Conservation (phyloP, 2,113 vertebrate species). For the Cisticola juncidis region DNA sequence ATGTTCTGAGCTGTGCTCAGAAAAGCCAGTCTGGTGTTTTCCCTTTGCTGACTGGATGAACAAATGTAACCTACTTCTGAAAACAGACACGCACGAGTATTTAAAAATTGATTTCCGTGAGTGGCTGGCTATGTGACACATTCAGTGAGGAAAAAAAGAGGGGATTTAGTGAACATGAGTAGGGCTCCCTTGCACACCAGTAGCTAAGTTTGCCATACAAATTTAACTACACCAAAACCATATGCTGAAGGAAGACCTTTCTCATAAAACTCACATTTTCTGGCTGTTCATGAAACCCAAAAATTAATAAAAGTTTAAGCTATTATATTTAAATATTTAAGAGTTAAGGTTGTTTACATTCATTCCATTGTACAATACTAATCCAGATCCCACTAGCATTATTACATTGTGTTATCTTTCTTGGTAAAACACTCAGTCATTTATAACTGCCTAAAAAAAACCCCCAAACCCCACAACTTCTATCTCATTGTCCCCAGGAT, state of each 20-base stretch:
- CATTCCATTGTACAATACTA: neutral
- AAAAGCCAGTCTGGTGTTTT: neutral
- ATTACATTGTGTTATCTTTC: neutral
- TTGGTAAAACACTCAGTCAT: neutral
- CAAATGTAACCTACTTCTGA: slow-evolving; percentile 12
- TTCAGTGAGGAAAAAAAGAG: neutral
- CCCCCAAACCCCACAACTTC: neutral
- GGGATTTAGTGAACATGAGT: neutral
- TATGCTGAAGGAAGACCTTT: neutral
- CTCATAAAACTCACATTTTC: neutral
- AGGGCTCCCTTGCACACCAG: neutral
- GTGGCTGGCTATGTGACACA: neutral
- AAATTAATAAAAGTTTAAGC: neutral
- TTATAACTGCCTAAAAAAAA: neutral
- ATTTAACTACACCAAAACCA: neutral
- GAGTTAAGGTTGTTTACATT: neutral
- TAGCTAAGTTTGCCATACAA: neutral
- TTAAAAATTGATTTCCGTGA: slow-evolving; percentile 23
- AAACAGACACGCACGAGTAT: neutral
- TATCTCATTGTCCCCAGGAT: neutral
- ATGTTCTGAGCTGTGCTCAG: neutral
- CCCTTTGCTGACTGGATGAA: slow-evolving; percentile 2
- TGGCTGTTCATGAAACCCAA: neutral
- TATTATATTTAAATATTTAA: neutral
- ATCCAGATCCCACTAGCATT: neutral